These are phyloP conservation scores for Caenorhabditis tropicalis DNA, from an alignment of 1,140 invertebrate species.

Conservation along the genomic window DNA sequence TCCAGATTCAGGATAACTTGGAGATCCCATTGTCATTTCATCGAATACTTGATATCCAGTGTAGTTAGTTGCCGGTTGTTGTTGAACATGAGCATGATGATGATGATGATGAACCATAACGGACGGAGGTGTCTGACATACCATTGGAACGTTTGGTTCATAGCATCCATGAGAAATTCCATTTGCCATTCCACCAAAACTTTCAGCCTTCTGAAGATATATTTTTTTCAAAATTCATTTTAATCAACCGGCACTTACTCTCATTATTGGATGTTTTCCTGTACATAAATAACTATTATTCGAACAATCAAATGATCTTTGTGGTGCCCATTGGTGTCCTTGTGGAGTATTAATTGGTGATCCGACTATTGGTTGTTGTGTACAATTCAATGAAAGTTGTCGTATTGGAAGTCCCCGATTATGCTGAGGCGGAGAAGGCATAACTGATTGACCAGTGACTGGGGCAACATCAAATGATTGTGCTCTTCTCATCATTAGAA, in stretches of 20 bases:
- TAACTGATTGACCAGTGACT: neutral
- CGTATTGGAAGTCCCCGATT: neutral
- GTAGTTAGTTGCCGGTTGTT: neutral
- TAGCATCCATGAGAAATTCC: neutral
- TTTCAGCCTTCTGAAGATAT: constrained; percentile 48
- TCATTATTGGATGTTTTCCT: constrained; percentile 19
- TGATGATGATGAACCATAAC: constrained; percentile 25
- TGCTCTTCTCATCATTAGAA: constrained; percentile 7
- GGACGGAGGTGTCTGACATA: constrained; percentile 10
- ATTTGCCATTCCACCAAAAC: constrained; percentile 45
- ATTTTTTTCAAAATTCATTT: neutral
- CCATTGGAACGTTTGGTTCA: neutral
- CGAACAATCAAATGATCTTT: constrained; percentile 32
- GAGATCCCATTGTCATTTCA: constrained; percentile 7
- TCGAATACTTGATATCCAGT: neutral
- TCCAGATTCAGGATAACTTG: neutral
- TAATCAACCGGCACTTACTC: neutral
- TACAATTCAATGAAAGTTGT: neutral
- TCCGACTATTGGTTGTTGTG: neutral
- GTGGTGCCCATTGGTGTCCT: constrained; percentile 24
- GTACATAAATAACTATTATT: constrained; percentile 35
- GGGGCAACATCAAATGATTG: constrained; percentile 27
- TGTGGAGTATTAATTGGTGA: neutral
- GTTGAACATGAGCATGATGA: neutral
- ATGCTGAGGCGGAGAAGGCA: neutral